These are phyloP conservation scores for Sinentomon sp. DNA, from an alignment of 2,888 invertebrate species.

Conservation along the genomic window DNA sequence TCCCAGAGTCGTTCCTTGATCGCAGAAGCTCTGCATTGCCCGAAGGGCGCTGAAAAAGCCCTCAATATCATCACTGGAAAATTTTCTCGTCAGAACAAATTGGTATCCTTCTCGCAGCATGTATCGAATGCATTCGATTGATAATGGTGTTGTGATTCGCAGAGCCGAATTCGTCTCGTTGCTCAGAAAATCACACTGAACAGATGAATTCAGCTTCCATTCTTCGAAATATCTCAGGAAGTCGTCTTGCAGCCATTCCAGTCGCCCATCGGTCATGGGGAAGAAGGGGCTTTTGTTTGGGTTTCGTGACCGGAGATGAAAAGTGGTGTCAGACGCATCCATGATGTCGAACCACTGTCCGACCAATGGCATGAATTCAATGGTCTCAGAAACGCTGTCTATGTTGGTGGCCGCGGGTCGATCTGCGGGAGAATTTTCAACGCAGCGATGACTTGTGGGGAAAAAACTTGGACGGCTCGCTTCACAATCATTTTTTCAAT, in stretches of 20 bases:
- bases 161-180: slow-evolving; percentile 7
- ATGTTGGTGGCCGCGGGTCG: slow-evolving; percentile 2
- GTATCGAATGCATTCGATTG: slow-evolving; percentile 7
- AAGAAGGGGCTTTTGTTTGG: no score
- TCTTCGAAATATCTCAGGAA: neutral
- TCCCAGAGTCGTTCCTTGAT: no score
- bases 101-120: slow-evolving; percentile 7
- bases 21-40: no score
- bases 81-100: slow-evolving; percentile 7
- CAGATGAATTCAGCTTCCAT: no score
- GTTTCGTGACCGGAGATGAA: no score
- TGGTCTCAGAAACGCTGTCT: slow-evolving; percentile 1
- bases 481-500: slow-evolving; percentile 3
- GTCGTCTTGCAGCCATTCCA: slow-evolving; percentile 1
- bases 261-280: no score
- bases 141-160: slow-evolving; percentile 5
- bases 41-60: no score
- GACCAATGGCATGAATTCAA: slow-evolving; percentile 7
- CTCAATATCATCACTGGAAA: slow-evolving; percentile 9
- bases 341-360: slow-evolving; percentile 8
- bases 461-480: neutral
- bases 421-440: neutral
- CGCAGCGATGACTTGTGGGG: neutral
- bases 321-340: no score
- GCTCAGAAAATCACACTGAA: no score